Evolutionary conservation across 1,140 invertebrate genomes (phyloP), one percentile per base, ranked within the genome.

Genomic region (Polypedilum pembai): DNA sequence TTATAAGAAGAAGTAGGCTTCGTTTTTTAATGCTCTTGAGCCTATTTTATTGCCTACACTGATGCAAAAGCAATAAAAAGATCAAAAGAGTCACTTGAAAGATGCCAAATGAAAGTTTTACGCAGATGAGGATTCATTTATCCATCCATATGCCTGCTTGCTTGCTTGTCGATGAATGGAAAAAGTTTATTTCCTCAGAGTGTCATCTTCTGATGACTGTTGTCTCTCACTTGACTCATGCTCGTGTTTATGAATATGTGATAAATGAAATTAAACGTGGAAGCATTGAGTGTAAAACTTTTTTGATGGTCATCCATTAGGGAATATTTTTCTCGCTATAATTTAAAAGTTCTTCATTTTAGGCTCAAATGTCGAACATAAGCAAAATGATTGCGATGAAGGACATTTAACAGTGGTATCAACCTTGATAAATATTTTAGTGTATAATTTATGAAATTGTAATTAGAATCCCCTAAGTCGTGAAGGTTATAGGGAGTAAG

Each of bases 1-100:
- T 33, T n/a, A 12, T 15, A 56, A 56, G 45, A 56, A 56, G 45
- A 56, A 56, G 10, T 56, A 45, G 41, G 41, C 41, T 3, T 8
- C 24, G 5, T 5, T 33, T 33, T 33, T 33, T 5, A 33, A 3
- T 33, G 24, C 24, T 5, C 24, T 33, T 33, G 5, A 33, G 24
- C 5, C 12, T 4, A 10, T 12, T 56, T 56, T 56, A 56, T 56
- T 56, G 45, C 45, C 45, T 56, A 56, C n/a, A n/a, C n/a, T 56
- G 45, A 56, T 56, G 45, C 12, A 56, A 56, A 56, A 56, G 45
- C 45, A 56, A 56, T 56, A 56, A 56, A 33, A 56, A 56, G 45
- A 56, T 56, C 45, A 56, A 56, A 56, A 56, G 15, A n/a, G 45
- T 56, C n/a, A n/a, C n/a, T n/a, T n/a, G 45, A 12, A 0, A 56